Percentiles rank a stretch among this genome's conserved stretches.
These are phyloP conservation scores for Gopherus flavomarginatus DNA, from an alignment of 2,113 vertebrate species.

Conservation along the genomic window DNA sequence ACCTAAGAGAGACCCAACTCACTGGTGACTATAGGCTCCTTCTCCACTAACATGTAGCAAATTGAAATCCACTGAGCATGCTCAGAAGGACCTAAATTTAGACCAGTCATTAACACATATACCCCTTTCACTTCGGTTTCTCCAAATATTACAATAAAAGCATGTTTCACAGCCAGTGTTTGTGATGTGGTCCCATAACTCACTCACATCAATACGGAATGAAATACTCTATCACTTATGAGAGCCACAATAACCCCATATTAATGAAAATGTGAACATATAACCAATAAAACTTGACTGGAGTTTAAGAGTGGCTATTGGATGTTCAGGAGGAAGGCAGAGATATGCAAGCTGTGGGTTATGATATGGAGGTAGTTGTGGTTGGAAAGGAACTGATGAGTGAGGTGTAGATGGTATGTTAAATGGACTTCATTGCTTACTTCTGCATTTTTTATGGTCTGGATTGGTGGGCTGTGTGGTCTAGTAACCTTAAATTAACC, in stretches of 20 bases:
- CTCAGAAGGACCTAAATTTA: neutral
- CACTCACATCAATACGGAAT: neutral
- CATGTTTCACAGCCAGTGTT: neutral
- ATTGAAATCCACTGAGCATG: neutral
- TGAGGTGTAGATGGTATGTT: rapidly evolving
- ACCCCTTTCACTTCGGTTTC: neutral
- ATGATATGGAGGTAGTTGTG: neutral
- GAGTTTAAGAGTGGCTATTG: neutral
- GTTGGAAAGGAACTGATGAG: neutral
- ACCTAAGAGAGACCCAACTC: neutral
- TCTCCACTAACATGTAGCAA: neutral
- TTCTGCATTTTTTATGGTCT: neutral
- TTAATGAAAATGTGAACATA: neutral
- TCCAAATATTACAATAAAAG: neutral
- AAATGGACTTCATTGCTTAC: neutral
- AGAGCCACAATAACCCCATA: neutral
- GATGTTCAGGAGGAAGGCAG: neutral
- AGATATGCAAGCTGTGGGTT: neutral
- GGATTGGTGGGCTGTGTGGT: neutral
- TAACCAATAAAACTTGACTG: neutral
- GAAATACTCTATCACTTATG: neutral
- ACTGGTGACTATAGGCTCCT: neutral
- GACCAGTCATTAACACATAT: neutral
- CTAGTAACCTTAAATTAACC: neutral
- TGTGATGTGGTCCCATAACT: neutral